phyloP scores from a whole-genome alignment of 37 sponge, comb jelly and placozoan genomes.

The Spongia lamella region DNA sequence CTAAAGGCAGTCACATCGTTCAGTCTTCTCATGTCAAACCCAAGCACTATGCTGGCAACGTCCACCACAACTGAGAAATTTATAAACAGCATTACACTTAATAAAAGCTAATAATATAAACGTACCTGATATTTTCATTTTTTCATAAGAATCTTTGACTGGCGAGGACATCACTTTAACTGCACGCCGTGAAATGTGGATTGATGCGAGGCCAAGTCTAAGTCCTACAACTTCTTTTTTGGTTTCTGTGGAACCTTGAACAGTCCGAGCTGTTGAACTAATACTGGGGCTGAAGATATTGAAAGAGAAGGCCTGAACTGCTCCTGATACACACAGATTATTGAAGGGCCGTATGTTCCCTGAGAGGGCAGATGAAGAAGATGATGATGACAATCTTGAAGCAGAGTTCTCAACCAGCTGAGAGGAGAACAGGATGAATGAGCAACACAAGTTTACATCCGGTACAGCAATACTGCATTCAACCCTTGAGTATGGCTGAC shows the following conservation, averaged over 20 bases:
- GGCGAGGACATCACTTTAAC: constrained; percentile 20
- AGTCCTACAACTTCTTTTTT: constrained; percentile 61
- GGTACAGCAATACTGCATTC: constrained; percentile 81
- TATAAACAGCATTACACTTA: neutral
- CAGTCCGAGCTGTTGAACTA: constrained; percentile 1
- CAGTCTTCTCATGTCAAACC: constrained; percentile 79
- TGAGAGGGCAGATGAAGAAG: neutral
- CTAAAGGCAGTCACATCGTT: constrained; percentile 84
- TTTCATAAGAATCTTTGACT: neutral
- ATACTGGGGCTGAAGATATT: constrained; percentile 45
- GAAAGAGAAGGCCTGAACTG: constrained; percentile 59
- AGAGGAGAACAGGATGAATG: constrained; percentile 69
- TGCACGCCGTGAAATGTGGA: constrained; percentile 47
- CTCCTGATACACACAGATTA: constrained; percentile 67
- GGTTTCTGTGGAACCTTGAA: neutral
- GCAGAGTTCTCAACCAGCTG: constrained; percentile 12
- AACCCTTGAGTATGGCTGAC: constrained; percentile 83
- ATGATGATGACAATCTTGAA: neutral
- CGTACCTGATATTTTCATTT: constrained; percentile 61
- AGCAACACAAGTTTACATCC: constrained; percentile 60
- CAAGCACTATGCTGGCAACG: constrained; percentile 73
- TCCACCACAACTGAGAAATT: constrained; percentile 41
- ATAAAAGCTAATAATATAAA: no score
- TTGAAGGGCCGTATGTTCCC: constrained; percentile 40
- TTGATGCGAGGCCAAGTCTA: constrained; percentile 66